phyloP scores from a whole-genome alignment of 2,113 vertebrate genomes.

The Hippocampus barbouri region DNA sequence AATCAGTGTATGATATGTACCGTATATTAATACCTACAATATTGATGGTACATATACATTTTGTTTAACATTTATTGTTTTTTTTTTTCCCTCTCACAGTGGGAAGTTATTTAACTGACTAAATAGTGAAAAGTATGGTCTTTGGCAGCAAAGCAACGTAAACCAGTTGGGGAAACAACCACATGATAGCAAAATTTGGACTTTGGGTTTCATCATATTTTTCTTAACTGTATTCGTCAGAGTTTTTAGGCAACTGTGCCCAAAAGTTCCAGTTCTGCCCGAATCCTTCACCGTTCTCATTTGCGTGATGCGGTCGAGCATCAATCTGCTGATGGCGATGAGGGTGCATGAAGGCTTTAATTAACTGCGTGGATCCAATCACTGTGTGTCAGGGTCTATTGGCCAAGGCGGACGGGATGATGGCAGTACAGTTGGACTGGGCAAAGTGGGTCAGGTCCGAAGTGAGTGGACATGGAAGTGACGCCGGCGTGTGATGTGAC shows the following conservation, averaged over 20 bases:
- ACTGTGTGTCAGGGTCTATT: slow-evolving; percentile 56
- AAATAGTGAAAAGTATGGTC: too few species aligned
- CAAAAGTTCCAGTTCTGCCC: slow-evolving; percentile 45
- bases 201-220: background rate
- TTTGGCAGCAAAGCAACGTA: background rate
- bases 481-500: slow-evolving; percentile 56
- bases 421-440: slow-evolving; percentile 21
- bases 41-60: too few species aligned
- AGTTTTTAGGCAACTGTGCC: slow-evolving; percentile 34
- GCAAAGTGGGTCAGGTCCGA: slow-evolving; percentile 67
- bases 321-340: slow-evolving; percentile 66
- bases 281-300: slow-evolving; percentile 48
- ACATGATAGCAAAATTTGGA: slow-evolving; percentile 5
- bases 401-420: slow-evolving; percentile 20
- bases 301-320: slow-evolving; percentile 63
- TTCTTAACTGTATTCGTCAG: background rate
- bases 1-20: too few species aligned
- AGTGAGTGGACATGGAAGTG: slow-evolving; percentile 53
- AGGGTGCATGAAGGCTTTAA: slow-evolving; percentile 53
- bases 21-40: too few species aligned
- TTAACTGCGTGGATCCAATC: slow-evolving; percentile 52
- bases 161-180: background rate
- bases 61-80: background rate
- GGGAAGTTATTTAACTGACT: slow-evolving; percentile 40
- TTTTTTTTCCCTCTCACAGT: slow-evolving; percentile 15